Evolutionary conservation across 2,888 invertebrate genomes (phyloP), one percentile per base, ranked within the genome.

Genomic region (Hypsopygia costalis): DNA sequence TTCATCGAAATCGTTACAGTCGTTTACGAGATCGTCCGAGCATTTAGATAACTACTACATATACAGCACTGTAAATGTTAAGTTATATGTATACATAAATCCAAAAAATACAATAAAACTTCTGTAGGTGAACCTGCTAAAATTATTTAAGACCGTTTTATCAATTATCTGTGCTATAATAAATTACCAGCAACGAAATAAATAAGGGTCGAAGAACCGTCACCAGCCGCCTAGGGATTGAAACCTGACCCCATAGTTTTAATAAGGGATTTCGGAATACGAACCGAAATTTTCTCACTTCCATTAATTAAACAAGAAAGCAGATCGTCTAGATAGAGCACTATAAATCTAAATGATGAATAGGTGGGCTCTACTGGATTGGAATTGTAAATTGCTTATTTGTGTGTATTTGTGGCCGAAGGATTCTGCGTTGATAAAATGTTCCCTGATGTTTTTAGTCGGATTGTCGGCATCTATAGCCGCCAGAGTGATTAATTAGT

Each of bases 321-420:
- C 78, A 82, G 81, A 82, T 82, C 71, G 78, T 68, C 71, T 75
- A 80, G 83, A 82, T 85, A 83, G 79, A 78, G 71, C 77, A 75
- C 82, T 68, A 86, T 87, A 86, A 87, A 86, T 87, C 87, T 85
- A 69, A 83, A 83, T 86, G 86, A 87, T 81, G 79, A 81, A 87
- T 86, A 79, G 85, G 75, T 76, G 65, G 75, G 78, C 75, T 79
- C 69, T 69, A 53, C 52, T 45, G 73, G 75, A 76, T 77, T 66
- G 58, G 80, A 82, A 81, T 81, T 81, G 83, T 81, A 81, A 81
- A 82, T 83, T 80, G 74, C 79, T 77, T 81, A 79, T 79, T 75
- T 78, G 75, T 68, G 62, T 52, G 62, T 68, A 64, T 66, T 68
- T 66, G 59, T 41, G 54, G 51, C 40, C 39, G 40, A 44, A 42